Base-by-base conservation (phyloP, 2,113 vertebrate species). In the Clarias macrocephalus region DNA sequence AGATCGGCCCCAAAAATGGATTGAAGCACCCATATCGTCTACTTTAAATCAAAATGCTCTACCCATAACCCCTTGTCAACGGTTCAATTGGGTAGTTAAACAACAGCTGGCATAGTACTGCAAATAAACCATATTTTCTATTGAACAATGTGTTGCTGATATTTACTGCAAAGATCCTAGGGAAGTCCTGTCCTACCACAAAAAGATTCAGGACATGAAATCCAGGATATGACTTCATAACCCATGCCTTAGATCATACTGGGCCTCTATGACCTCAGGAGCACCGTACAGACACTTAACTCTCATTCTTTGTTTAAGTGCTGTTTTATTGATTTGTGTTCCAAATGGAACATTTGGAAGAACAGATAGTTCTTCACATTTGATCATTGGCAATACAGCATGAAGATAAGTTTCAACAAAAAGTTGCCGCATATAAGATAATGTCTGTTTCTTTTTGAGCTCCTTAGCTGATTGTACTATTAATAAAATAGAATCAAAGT, bases 211-310 rank as follows among this genome's bases (percentile, higher is more conserved):
- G 73, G 42, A 76, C 13, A 76, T 76, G 10, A 83, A 90, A 85
- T 85, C 75, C 59, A 57, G 77, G 30, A 87, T 63, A 62, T 83
- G 80, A 85, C 83, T 82, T 85, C 83, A 84, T 81, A 86, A 84
- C 63, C 84, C 62, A 33, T 28, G 57, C 25, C 72, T 52, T 10
- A 57, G 23, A 57, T 25, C 13, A 42, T 3, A 87, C n/a, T 19
- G 25, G 25, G 13, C 30, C 59, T 48, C 60, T 6, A n/a, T 75
- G 70, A 28, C 33, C 62, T 75, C 25, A 73, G 79, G 10, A 48
- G 37, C 23, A 19, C 30, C 19, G 13, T 72, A 15, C 73, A 52
- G 42, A 54, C 12, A 48, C 21, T 2, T 0, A 42, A 48, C 19
- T 48, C 8, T 48, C 3, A 48, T 48, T n/a, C 73, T 52, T 37